Conservation (phyloP, 2,797 vertebrate species). For the Oryzias dopingdopingensis region DNA sequence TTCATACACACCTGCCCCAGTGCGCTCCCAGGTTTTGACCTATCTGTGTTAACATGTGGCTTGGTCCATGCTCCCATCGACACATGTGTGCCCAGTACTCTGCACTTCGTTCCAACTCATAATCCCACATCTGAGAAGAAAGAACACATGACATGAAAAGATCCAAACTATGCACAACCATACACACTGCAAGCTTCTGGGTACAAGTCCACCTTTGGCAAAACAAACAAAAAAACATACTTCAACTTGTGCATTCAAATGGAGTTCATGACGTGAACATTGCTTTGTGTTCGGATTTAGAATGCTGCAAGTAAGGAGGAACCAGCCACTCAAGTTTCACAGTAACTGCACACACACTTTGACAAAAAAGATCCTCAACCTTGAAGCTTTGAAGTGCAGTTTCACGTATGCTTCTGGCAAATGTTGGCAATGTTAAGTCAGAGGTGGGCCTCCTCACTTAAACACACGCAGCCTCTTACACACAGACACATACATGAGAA, state of each 20-base stretch:
- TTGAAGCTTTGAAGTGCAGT: slow-evolving; percentile 22
- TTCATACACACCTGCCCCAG: slow-evolving; percentile 89
- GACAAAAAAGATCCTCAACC: slow-evolving; percentile 14
- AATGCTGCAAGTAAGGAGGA: too few relatives aligned
- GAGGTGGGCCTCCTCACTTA: slow-evolving; percentile 45
- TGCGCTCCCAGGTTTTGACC: slow-evolving; percentile 96
- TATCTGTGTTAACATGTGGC: slow-evolving; percentile 91
- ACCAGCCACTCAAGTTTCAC: background rate
- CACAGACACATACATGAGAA: slow-evolving; percentile 40
- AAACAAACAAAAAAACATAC: too few relatives aligned
- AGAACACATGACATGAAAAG: slow-evolving; percentile 11
- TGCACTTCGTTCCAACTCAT: slow-evolving; percentile 91
- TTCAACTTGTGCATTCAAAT: too few relatives aligned
- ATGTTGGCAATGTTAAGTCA: slow-evolving; percentile 48
- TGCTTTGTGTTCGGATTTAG: too few relatives aligned
- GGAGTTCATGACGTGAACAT: too few relatives aligned
- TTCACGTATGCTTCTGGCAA: slow-evolving; percentile 21
- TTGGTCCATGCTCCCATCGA: slow-evolving; percentile 93
- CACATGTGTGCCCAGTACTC: slow-evolving; percentile 92
- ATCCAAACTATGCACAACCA: background rate
- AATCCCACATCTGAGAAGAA: slow-evolving; percentile 86
- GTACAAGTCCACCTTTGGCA: background rate
- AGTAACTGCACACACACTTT: slow-evolving; percentile 9
- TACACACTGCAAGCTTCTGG: background rate
- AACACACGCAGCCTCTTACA: slow-evolving; percentile 36